phyloP scores from a whole-genome alignment of 2,888 invertebrate species.

The Callyntrura guangdongensis region DNA sequence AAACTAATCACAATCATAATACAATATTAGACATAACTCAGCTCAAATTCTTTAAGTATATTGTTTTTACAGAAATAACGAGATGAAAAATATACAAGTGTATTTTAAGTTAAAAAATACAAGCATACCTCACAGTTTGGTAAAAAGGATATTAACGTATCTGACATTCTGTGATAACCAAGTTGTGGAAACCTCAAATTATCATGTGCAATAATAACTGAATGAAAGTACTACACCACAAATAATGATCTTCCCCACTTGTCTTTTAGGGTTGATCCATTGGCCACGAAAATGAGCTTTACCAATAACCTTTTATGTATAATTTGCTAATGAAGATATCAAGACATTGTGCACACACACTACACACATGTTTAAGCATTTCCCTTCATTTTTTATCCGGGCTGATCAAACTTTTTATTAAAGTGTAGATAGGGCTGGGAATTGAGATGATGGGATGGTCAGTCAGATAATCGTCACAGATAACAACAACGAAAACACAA shows the following conservation, averaged over 20 bases:
- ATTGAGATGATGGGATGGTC: too few relatives aligned
- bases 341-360: neutral
- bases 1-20: neutral
- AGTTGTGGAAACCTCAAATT: constrained; percentile 41
- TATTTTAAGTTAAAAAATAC: neutral
- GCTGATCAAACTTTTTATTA: too few relatives aligned
- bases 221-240: constrained; percentile 32
- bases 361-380: neutral
- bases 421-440: too few relatives aligned
- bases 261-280: constrained; percentile 25
- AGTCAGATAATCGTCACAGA: neutral
- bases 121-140: neutral
- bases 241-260: neutral
- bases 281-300: constrained; percentile 38
- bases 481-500: neutral
- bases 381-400: neutral
- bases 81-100: neutral
- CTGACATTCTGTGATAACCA: neutral
- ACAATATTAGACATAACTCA: neutral
- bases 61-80: neutral
- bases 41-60: neutral
- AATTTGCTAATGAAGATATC: constrained; percentile 35
- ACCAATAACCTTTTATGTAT: neutral
- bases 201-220: constrained; percentile 32
- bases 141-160: too few relatives aligned